These are phyloP conservation scores for Orthosia gracilis DNA, from an alignment of 2,888 invertebrate species.

Conservation along the genomic window DNA sequence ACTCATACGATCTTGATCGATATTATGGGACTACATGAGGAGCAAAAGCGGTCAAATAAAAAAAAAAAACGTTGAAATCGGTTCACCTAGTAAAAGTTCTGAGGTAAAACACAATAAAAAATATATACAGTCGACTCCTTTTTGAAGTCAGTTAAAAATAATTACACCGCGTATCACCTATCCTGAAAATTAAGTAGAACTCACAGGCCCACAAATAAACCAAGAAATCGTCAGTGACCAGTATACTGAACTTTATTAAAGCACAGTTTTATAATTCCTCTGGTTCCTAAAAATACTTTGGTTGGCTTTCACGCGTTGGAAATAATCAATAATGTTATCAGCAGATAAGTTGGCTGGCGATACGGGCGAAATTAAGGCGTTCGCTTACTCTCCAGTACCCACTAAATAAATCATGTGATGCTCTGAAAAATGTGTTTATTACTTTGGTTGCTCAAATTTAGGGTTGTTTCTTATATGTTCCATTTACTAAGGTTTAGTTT, in stretches of 20 bases:
- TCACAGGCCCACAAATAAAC: background rate
- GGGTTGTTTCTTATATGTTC: background rate
- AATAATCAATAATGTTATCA: constrained; percentile 68
- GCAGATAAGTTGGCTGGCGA: constrained; percentile 54
- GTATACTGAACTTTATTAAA: too few species aligned
- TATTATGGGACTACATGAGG: too few species aligned
- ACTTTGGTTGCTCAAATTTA: background rate
- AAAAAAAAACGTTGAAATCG: too few species aligned
- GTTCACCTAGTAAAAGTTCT: too few species aligned
- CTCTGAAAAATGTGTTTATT: background rate
- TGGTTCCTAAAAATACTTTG: constrained; percentile 38
- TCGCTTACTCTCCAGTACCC: background rate
- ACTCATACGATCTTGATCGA: too few species aligned
- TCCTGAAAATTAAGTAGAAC: too few species aligned
- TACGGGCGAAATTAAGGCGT: constrained; percentile 49
- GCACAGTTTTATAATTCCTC: background rate
- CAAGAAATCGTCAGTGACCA: background rate
- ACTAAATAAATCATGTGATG: constrained; percentile 22
- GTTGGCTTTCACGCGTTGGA: constrained; percentile 21
- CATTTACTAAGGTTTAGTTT: too few species aligned
- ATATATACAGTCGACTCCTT: too few species aligned
- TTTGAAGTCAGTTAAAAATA: too few species aligned
- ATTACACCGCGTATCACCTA: too few species aligned
- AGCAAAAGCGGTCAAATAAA: too few species aligned
- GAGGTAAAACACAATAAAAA: too few species aligned